Percentiles rank a stretch among this genome's conserved stretches.
Conservation (phyloP, 2,113 vertebrate species). For the Panthera tigris region DNA sequence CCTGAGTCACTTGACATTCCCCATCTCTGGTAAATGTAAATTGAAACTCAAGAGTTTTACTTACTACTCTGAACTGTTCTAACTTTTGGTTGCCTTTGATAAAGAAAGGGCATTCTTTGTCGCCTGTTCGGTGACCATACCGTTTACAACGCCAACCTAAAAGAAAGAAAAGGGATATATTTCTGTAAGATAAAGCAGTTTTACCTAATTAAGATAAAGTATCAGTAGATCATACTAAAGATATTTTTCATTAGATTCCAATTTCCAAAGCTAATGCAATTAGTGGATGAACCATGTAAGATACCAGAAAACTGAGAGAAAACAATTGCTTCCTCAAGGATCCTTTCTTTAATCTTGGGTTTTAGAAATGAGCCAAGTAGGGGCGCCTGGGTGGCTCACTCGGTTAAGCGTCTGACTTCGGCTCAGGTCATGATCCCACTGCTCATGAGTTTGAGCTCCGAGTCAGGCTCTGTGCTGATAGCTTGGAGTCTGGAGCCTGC, state of each 20-base stretch:
- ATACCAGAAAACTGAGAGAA: not conserved
- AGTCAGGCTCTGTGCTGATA: too few species aligned
- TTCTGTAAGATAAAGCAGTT: conserved; percentile 44
- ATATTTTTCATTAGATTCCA: not conserved
- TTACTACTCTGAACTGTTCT: conserved; percentile 98
- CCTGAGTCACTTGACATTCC: not conserved
- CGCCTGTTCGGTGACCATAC: conserved; percentile 97
- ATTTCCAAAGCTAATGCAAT: conserved; percentile 41
- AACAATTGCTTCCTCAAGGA: not conserved
- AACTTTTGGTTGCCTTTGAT: conserved; percentile 99
- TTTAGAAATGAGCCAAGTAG: conserved; percentile 56
- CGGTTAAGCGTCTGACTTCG: too few species aligned
- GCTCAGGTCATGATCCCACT: too few species aligned
- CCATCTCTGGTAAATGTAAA: conserved; percentile 13
- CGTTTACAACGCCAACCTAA: conserved; percentile 97
- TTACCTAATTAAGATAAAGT: not conserved
- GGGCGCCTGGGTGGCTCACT: too few species aligned
- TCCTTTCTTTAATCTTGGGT: not conserved
- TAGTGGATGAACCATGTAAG: not conserved
- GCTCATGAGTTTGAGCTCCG: too few species aligned
- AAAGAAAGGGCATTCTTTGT: conserved; percentile 97
- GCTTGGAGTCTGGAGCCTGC: too few species aligned
- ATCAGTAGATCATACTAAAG: not conserved
- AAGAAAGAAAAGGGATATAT: conserved; percentile 70
- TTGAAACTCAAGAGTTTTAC: conserved; percentile 75